Base-by-base conservation (phyloP, 1,140 invertebrate species). In the Chrysopa pallens region DNA sequence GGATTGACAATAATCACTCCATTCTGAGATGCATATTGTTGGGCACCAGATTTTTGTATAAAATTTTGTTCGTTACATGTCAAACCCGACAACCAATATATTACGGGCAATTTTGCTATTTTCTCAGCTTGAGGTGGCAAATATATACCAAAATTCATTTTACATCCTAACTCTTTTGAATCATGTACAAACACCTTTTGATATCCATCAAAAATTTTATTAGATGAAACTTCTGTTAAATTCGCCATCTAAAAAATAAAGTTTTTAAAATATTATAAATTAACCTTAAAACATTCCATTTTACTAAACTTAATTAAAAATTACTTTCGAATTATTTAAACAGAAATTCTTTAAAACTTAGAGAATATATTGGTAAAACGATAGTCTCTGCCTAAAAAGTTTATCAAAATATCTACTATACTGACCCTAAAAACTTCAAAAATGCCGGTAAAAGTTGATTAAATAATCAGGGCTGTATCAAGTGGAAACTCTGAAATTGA, bases 11-110 rank as follows among this genome's bases (percentile, higher is more conserved):
- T 73, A 48, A 91, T 76, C 1, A 95, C 61, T 9, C 80, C 78
- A 58, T 86, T 66, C 57, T 92, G 66, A 17, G 85, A 69, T 39
- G 92, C 92, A 62, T 69, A 72, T 51, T 73, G 73, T 67, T 98
- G 95, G 48, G 84, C 81, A 31, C 92, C 93, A 39, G 90, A 76
- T 68, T 99, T 99, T 40, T 86, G 78, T 39, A 96, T 84, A 58
- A 97, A 96, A 68, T 98, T 98, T 53, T 89, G 78, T 61, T 98
- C 94, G 23, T 78, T 94, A 58, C 94, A 98, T 1, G 85, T 91
- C 6, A 99, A 65, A 8, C 93, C 93, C 38, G 93, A 96, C 0
- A 98, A 66, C 71, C 83, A 98, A 59, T 91, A 96, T 5, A 98
- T 70, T 6, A 93, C 84, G 29, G 92, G 89, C 15, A 83, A 62